phyloP scores from a whole-genome alignment of 2,113 vertebrate species.

The Bothrops jararaca region DNA sequence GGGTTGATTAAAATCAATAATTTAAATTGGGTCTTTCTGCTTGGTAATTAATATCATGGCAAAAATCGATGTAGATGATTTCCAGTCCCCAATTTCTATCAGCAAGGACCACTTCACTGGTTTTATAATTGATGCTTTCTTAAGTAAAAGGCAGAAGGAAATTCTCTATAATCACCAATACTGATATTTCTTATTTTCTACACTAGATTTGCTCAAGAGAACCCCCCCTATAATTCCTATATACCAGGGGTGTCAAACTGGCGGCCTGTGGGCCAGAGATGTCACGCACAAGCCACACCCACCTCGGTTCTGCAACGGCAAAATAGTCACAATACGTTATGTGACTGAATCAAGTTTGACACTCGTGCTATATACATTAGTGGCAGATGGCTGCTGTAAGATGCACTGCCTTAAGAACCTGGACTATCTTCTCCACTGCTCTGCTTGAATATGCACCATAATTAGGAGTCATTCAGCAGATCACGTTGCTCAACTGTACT shows the following conservation, averaged over 20 bases:
- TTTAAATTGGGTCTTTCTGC: background rate
- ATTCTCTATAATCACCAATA: background rate
- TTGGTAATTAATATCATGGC: background rate
- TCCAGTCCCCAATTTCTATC: background rate
- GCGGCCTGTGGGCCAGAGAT: too few relatives aligned
- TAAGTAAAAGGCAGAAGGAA: background rate
- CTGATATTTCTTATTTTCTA: background rate
- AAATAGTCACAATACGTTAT: too few relatives aligned
- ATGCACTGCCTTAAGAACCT: background rate
- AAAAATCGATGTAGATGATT: background rate
- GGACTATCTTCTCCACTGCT: background rate
- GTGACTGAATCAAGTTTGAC: too few relatives aligned
- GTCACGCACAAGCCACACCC: too few relatives aligned
- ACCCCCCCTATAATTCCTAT: background rate
- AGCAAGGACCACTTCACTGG: background rate
- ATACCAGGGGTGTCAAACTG: too few relatives aligned
- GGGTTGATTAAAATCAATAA: slow-evolving; percentile 1
- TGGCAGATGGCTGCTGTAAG: background rate
- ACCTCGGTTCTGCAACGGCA: too few relatives aligned
- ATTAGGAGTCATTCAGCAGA: background rate
- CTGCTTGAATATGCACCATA: background rate
- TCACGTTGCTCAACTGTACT: background rate
- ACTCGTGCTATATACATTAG: background rate
- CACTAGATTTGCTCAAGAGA: background rate
- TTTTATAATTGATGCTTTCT: background rate